These are phyloP conservation scores for Plagiodera versicolora DNA, from an alignment of 2,888 invertebrate species.

Conservation along the genomic window DNA sequence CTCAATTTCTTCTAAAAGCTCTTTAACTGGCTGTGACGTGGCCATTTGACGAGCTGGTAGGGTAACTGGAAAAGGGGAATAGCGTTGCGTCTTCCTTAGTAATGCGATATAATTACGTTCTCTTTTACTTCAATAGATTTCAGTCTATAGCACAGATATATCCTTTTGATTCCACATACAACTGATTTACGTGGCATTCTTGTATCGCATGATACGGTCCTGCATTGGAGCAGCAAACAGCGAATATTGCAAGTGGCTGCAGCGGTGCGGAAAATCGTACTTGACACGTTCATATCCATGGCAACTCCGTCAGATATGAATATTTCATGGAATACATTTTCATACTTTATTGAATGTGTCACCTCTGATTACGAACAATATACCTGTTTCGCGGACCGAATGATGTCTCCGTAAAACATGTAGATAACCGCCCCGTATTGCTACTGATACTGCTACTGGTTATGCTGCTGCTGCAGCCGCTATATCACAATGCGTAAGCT, in stretches of 20 bases:
- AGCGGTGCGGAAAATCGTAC: slow-evolving; percentile 54
- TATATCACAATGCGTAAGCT: background rate
- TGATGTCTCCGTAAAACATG: slow-evolving; percentile 38
- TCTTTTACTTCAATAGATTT: no score
- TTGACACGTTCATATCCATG: slow-evolving; percentile 55
- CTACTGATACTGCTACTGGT: background rate
- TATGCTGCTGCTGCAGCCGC: background rate
- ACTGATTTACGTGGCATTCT: no score
- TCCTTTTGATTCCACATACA: no score
- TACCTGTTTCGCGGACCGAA: slow-evolving; percentile 48
- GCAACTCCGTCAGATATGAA: slow-evolving; percentile 56
- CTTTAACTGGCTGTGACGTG: no score
- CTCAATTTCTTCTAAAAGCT: no score
- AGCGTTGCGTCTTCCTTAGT: no score
- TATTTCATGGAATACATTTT: slow-evolving; percentile 59
- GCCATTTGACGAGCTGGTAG: no score
- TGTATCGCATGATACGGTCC: no score
- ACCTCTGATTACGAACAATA: slow-evolving; percentile 57
- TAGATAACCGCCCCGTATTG: slow-evolving; percentile 38
- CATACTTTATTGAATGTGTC: slow-evolving; percentile 59
- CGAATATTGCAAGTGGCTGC: slow-evolving; percentile 49
- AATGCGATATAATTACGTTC: no score
- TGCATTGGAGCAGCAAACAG: slow-evolving; percentile 21
- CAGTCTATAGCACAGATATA: no score
- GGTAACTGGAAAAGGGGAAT: no score